Percentiles rank a stretch among this genome's conserved stretches.
These are phyloP conservation scores for Vimba vimba DNA, from an alignment of 2,113 vertebrate species.

Conservation along the genomic window DNA sequence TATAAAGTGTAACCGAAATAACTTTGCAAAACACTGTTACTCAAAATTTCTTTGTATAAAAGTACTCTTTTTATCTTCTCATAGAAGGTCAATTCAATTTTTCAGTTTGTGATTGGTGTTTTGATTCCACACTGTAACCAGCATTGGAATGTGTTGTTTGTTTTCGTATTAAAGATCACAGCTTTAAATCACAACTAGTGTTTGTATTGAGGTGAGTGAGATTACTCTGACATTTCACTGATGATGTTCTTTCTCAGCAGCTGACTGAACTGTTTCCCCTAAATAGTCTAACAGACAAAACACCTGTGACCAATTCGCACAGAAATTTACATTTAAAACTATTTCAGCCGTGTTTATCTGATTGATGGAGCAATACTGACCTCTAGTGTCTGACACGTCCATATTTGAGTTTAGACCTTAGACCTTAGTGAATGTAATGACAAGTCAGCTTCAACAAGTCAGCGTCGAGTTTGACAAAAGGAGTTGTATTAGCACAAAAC, in stretches of 20 bases:
- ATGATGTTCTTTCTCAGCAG: neutral
- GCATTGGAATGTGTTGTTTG: constrained; percentile 8
- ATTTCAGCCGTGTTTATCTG: neutral
- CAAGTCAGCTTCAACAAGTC: neutral
- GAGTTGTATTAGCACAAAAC: neutral
- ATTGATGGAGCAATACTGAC: constrained; percentile 60
- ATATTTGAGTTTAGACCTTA: neutral
- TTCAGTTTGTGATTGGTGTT: neutral
- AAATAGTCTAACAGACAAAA: constrained; percentile 46
- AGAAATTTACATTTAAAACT: constrained; percentile 24
- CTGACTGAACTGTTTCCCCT: neutral
- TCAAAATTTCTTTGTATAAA: neutral
- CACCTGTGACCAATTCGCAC: constrained; percentile 59
- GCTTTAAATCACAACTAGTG: constrained; percentile 15
- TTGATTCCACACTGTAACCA: neutral
- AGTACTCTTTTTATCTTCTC: neutral
- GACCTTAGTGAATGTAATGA: neutral
- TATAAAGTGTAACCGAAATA: no score
- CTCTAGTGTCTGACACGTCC: constrained; percentile 46
- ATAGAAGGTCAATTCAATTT: neutral
- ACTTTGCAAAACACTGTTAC: neutral
- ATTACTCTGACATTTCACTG: constrained; percentile 21
- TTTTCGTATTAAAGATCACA: neutral
- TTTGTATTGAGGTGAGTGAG: neutral
- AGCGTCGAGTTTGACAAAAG: neutral